Percentiles rank a stretch among this genome's conserved stretches.
These are phyloP conservation scores for Microtus ochrogaster DNA, from an alignment of 2,113 vertebrate genomes.

Conservation along the genomic window DNA sequence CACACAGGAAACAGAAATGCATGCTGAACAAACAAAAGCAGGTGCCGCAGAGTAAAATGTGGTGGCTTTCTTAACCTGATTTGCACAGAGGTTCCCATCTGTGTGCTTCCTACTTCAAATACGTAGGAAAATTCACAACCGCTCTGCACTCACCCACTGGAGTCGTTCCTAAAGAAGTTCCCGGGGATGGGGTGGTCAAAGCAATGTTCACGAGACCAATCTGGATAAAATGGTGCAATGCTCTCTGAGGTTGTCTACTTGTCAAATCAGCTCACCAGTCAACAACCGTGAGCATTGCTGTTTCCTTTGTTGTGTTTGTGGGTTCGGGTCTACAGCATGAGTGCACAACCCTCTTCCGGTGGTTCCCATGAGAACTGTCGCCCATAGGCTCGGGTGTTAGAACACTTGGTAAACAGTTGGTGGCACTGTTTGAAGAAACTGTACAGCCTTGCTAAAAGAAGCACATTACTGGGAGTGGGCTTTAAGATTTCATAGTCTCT, in stretches of 20 bases:
- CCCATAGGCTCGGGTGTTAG: not conserved
- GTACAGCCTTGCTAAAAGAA: not conserved
- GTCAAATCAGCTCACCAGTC: not conserved
- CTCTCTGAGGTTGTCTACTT: not conserved
- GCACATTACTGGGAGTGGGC: not conserved
- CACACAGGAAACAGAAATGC: not conserved
- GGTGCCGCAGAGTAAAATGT: not conserved
- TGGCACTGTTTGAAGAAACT: not conserved
- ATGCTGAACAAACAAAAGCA: not conserved
- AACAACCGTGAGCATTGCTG: not conserved
- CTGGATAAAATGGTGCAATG: not conserved
- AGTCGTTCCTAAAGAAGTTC: not conserved
- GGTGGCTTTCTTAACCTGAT: not conserved
- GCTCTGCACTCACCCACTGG: not conserved
- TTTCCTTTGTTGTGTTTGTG: not conserved
- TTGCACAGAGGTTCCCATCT: not conserved
- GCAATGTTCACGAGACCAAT: not conserved
- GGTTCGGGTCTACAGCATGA: fast-evolving
- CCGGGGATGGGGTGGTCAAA: not conserved
- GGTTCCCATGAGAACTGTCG: not conserved
- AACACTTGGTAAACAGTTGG: not conserved
- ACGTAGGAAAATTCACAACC: not conserved
- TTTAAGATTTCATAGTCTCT: not conserved
- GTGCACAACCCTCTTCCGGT: not conserved
- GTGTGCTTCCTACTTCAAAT: not conserved